A percentile compares a stretch with the other conserved stretches of the same genome.
Conservation (phyloP, 2,888 invertebrate species). For the Scelioninae gen. 2 region DNA sequence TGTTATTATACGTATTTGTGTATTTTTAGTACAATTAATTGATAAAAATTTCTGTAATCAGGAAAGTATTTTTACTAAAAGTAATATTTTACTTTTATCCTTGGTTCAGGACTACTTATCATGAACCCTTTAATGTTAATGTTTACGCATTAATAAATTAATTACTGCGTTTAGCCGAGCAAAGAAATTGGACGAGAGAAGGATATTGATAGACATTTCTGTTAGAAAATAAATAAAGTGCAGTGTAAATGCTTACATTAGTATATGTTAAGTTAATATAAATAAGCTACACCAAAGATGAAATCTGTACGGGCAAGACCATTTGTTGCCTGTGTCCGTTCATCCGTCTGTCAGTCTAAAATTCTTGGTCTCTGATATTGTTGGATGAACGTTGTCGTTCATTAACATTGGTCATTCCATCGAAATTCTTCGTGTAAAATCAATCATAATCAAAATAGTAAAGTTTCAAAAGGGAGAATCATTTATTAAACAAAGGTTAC, state of each 20-base stretch:
- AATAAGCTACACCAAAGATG: constrained; percentile 72
- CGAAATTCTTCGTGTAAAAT: constrained; percentile 53
- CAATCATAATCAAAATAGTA: constrained; percentile 59
- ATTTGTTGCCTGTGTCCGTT: constrained; percentile 72
- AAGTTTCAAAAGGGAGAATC: constrained; percentile 49
- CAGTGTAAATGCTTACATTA: constrained; percentile 65
- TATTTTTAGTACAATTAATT: no score
- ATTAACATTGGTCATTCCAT: constrained; percentile 57
- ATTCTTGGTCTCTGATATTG: constrained; percentile 57
- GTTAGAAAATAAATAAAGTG: constrained; percentile 7
- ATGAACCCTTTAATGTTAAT: no score
- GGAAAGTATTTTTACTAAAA: no score
- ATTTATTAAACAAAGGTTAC: constrained; percentile 55
- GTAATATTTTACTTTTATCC: no score
- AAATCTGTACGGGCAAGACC: constrained; percentile 71
- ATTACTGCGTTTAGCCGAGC: no score
- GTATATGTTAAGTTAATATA: constrained; percentile 69
- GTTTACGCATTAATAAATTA: no score
- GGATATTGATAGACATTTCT: neutral
- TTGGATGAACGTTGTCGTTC: constrained; percentile 52
- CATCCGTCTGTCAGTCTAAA: constrained; percentile 62
- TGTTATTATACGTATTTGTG: no score
- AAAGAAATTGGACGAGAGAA: neutral
- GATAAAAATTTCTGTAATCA: no score
- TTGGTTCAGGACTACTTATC: no score